These are phyloP conservation scores for Mustela nigripes DNA, from an alignment of 2,113 vertebrate species.

Conservation along the genomic window DNA sequence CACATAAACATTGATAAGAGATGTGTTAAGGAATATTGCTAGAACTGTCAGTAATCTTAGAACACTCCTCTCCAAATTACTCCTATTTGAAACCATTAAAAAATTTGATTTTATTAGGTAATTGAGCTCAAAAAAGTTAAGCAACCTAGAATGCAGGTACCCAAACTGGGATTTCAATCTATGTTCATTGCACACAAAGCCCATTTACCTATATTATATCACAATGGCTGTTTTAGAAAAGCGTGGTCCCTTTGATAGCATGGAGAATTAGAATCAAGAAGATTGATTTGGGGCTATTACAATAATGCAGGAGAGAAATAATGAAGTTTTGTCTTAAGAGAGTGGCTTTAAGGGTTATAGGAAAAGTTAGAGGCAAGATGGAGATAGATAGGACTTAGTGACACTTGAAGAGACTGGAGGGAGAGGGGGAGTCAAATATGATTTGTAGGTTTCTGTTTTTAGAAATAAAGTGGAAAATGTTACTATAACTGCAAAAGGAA, in stretches of 20 bases:
- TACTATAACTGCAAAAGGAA: background rate
- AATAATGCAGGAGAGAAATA: background rate
- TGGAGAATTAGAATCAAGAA: background rate
- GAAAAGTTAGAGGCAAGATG: background rate
- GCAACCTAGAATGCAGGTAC: background rate
- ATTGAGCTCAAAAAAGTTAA: background rate
- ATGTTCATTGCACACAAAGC: background rate
- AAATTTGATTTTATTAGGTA: background rate
- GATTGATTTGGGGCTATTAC: background rate
- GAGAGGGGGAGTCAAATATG: background rate
- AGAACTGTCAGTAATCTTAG: background rate
- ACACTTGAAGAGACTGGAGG: background rate
- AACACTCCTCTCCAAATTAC: background rate
- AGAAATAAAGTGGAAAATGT: background rate
- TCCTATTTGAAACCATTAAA: background rate
- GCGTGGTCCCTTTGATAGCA: background rate
- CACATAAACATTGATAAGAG: background rate
- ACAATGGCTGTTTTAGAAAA: background rate
- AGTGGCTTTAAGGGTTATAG: background rate
- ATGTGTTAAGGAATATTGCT: background rate
- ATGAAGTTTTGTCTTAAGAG: background rate
- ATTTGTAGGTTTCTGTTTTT: conserved; percentile 7
- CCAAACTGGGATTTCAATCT: background rate
- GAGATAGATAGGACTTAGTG: background rate
- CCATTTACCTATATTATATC: background rate